phyloP scores from a whole-genome alignment of 2,113 vertebrate species.

The Hucho hucho region DNA sequence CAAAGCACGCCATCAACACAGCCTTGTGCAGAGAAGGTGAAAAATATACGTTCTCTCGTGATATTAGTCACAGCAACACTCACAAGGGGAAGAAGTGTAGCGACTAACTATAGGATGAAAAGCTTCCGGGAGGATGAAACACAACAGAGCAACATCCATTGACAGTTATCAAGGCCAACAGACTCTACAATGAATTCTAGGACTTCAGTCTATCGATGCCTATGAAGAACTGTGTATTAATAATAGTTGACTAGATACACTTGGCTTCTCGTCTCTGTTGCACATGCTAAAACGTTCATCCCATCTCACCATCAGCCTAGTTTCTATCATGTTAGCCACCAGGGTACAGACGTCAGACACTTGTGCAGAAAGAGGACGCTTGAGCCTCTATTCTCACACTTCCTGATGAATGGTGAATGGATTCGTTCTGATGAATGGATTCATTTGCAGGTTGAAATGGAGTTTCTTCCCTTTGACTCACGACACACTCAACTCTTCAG shows the following conservation, averaged over 20 bases:
- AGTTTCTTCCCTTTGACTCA: conserved; percentile 46
- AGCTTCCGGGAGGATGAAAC: too few species aligned
- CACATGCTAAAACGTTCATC: background rate
- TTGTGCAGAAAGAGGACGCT: conserved; percentile 31
- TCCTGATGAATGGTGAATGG: too few species aligned
- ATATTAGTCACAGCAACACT: background rate
- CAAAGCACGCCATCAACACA: background rate
- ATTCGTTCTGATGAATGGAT: conserved; percentile 26
- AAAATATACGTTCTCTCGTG: conserved; percentile 14
- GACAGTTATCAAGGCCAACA: too few species aligned
- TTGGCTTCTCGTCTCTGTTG: too few species aligned
- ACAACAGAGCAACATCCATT: too few species aligned
- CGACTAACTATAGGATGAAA: too few species aligned
- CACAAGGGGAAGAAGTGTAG: too few species aligned
- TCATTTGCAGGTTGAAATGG: conserved; percentile 41
- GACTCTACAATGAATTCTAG: too few species aligned
- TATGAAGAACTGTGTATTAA: too few species aligned
- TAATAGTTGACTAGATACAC: too few species aligned
- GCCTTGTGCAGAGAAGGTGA: background rate
- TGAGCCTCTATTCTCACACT: conserved; percentile 29
- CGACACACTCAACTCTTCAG: conserved; percentile 7
- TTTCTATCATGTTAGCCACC: conserved; percentile 39
- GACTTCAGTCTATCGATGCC: too few species aligned
- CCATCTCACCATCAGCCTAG: conserved; percentile 36
- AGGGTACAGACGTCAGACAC: conserved; percentile 30